phyloP scores from a whole-genome alignment of 2,797 vertebrate genomes.

The Psittacula echo region DNA sequence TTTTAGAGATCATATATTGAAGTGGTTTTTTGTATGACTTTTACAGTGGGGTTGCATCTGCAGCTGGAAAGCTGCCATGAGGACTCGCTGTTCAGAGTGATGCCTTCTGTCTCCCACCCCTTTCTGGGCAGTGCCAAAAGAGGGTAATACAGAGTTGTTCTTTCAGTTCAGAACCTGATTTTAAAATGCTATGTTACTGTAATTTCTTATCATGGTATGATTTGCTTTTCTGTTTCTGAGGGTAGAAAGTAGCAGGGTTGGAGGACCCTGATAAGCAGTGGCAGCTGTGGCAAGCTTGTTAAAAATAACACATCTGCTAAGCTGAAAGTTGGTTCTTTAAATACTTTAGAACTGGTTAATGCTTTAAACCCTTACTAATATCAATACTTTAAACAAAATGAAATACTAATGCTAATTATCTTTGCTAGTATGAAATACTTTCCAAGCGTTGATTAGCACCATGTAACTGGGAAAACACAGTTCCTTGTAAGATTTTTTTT shows the following conservation, averaged over 20 bases:
- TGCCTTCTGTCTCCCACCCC: conserved; percentile 8
- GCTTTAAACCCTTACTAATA: neutral
- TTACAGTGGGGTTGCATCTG: neutral
- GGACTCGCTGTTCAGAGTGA: neutral
- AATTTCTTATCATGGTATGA: neutral
- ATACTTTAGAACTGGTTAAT: neutral
- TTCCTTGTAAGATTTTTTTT: neutral
- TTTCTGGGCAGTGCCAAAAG: neutral
- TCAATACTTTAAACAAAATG: neutral
- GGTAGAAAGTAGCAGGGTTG: neutral
- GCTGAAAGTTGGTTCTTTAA: neutral
- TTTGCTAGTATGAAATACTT: neutral
- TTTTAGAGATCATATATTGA: neutral
- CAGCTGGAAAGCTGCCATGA: conserved; percentile 2
- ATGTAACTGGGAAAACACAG: neutral
- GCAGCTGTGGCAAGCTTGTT: neutral
- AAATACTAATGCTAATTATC: neutral
- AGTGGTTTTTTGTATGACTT: neutral
- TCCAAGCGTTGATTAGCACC: neutral
- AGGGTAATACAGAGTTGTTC: neutral
- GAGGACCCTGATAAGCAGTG: neutral
- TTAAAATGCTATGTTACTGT: neutral
- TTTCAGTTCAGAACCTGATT: neutral
- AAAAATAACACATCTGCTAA: neutral
- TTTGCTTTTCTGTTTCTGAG: neutral